These are phyloP conservation scores for Cataglyphis cursor DNA, from an alignment of 2,888 invertebrate genomes.

Conservation along the genomic window DNA sequence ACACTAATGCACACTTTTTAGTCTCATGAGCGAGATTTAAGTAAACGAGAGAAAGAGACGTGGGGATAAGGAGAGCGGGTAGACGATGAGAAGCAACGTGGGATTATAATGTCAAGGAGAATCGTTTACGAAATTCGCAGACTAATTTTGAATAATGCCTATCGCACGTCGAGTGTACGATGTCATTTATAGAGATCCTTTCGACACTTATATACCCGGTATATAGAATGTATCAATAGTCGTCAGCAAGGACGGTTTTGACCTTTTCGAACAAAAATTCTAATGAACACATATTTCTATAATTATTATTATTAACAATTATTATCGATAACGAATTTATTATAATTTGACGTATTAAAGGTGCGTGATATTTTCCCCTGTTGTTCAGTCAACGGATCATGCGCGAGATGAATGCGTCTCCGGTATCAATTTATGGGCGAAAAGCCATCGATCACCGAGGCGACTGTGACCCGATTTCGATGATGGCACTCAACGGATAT, in stretches of 20 bases:
- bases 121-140: conserved; percentile 26
- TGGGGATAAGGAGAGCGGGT: not conserved
- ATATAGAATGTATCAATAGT: not conserved
- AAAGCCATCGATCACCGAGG: conserved; percentile 49
- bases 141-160: not conserved
- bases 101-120: conserved; percentile 63
- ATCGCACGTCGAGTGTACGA: not conserved
- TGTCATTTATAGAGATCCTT: not conserved
- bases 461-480: conserved; percentile 31
- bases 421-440: conserved; percentile 46
- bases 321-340: conserved; percentile 29
- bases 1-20: conserved; percentile 73
- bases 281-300: not conserved
- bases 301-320: conserved; percentile 32
- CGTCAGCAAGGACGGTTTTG: not conserved
- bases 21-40: conserved; percentile 72
- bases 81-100: conserved; percentile 48
- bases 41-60: conserved; percentile 57
- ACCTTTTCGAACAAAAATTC: not conserved
- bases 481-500: conserved; percentile 43
- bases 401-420: conserved; percentile 47
- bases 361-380: not conserved
- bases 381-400: conserved; percentile 19
- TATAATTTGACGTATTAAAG: conserved; percentile 15
- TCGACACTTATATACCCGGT: no score